Percentiles rank a stretch among this genome's conserved stretches.
Evolutionary conservation across 2,113 vertebrate species (phyloP).

Genomic region (Hystrix brachyura): DNA sequence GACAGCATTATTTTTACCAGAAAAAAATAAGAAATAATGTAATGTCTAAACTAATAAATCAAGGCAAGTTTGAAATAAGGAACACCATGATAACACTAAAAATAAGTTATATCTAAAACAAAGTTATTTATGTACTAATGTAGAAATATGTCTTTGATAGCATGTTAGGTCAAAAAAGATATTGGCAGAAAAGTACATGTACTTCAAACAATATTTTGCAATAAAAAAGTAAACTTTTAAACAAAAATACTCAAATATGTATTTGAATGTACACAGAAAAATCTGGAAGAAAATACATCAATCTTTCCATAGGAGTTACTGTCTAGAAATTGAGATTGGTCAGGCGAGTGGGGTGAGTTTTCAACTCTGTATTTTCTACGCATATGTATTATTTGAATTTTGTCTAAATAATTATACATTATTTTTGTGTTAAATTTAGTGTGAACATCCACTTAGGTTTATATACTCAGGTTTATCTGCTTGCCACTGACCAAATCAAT

Average conservation of each 20-base stretch:
- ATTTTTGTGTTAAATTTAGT: neutral
- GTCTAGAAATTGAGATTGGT: neutral
- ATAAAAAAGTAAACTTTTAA: neutral
- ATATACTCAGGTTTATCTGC: neutral
- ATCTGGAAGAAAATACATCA: neutral
- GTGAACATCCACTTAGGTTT: neutral
- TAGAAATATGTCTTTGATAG: neutral
- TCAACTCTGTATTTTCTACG: neutral
- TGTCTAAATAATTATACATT: neutral
- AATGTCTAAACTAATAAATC: neutral
- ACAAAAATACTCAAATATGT: neutral
- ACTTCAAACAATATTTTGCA: neutral
- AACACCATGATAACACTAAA: constrained; percentile 12
- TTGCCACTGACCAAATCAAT: neutral
- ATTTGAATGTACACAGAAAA: neutral
- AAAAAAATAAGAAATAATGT: neutral
- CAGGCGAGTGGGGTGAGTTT: neutral
- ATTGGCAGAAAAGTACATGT: neutral
- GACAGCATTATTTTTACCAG: neutral
- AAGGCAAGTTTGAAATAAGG: neutral
- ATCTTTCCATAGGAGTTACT: neutral
- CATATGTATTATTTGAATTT: neutral
- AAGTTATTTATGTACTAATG: neutral
- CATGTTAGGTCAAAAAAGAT: neutral
- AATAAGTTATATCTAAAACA: neutral